A percentile compares a stretch with the other conserved stretches of the same genome.
These are phyloP conservation scores for Drosophila mercatorum DNA, from an alignment of 2,888 invertebrate genomes.

Conservation along the genomic window DNA sequence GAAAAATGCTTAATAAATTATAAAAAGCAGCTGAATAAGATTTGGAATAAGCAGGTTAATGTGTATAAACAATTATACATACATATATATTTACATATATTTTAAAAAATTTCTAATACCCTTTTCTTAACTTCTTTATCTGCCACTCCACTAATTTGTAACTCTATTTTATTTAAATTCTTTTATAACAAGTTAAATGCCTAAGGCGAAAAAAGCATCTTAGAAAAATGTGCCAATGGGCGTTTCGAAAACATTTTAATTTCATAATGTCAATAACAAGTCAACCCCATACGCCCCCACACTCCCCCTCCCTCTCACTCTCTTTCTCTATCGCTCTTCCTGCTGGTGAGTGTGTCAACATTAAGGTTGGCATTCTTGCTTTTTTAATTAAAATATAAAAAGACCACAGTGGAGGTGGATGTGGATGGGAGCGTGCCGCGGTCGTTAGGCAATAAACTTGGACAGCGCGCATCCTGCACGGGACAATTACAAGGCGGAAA, in stretches of 20 bases:
- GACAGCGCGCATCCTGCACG: constrained; percentile 66
- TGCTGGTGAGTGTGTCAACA: constrained; percentile 45
- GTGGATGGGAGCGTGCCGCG: constrained; percentile 66
- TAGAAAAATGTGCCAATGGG: constrained; percentile 46
- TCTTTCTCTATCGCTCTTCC: background rate
- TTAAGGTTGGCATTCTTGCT: constrained; percentile 46
- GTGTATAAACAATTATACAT: no score
- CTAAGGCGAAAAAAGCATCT: background rate
- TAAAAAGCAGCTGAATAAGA: no score
- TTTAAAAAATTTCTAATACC: no score
- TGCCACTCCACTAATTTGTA: background rate
- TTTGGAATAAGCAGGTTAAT: no score
- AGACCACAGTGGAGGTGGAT: constrained; percentile 38
- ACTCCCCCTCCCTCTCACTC: background rate
- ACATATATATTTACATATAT: no score
- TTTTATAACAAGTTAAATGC: constrained; percentile 10
- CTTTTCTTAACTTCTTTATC: background rate
- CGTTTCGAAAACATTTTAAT: constrained; percentile 14
- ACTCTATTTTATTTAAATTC: background rate
- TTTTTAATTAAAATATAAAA: constrained; percentile 65
- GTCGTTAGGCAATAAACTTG: constrained; percentile 83
- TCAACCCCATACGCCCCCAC: background rate
- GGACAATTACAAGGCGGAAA: constrained; percentile 71
- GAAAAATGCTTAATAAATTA: no score
- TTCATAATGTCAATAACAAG: constrained; percentile 35